Evolutionary conservation across 2,113 vertebrate species (phyloP).

Genomic region (Cichladusa arquata): DNA sequence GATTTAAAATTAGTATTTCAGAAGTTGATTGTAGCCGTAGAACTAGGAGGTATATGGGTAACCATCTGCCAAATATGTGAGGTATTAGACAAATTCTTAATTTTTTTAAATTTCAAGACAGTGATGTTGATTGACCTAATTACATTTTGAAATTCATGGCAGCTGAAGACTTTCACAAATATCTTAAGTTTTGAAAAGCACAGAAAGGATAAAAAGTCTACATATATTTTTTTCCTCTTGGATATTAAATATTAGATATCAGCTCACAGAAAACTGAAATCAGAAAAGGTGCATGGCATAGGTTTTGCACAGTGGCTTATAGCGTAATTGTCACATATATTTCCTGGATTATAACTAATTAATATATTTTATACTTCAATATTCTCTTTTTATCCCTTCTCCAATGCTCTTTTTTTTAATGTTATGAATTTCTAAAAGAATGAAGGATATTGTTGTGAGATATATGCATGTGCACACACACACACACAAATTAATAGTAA

Average conservation of each 20-base stretch:
- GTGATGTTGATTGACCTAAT: background rate
- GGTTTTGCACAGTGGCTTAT: background rate
- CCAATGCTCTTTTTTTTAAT: background rate
- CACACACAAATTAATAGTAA: fast-evolving
- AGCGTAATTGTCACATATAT: background rate
- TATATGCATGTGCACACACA: fast-evolving
- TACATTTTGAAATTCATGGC: background rate
- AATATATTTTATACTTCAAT: background rate
- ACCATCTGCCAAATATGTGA: background rate
- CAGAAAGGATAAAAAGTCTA: background rate
- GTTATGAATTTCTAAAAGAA: background rate
- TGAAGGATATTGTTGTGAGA: background rate
- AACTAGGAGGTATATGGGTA: background rate
- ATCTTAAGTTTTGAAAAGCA: background rate
- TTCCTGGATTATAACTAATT: background rate
- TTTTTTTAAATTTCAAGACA: background rate
- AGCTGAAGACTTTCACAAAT: background rate
- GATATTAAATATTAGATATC: background rate
- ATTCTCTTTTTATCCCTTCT: background rate
- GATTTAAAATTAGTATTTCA: background rate
- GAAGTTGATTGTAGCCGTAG: background rate
- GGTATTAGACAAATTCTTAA: background rate
- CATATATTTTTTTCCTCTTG: background rate
- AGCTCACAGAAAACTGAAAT: background rate
- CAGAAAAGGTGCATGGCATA: background rate